Conservation (phyloP, 2,113 vertebrate species). For the Nycticebus coucang region DNA sequence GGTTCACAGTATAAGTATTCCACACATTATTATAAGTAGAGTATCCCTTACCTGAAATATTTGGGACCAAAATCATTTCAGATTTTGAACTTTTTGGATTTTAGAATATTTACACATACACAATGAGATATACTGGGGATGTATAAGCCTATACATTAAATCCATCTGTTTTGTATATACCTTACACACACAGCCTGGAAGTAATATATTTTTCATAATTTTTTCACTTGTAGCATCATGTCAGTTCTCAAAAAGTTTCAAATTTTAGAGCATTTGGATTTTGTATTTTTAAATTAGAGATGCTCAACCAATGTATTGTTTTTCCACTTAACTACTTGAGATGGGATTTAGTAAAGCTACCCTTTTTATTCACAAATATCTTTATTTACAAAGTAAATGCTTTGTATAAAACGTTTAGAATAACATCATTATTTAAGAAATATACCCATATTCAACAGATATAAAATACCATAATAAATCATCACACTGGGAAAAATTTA, state of each 20-base stretch:
- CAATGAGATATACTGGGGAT: not conserved
- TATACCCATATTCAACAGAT: not conserved
- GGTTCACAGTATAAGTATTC: not conserved
- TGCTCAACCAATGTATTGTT: not conserved
- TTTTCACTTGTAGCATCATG: not conserved
- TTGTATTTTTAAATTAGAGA: not conserved
- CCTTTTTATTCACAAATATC: slow-evolving; percentile 20
- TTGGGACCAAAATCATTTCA: not conserved
- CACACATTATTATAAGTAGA: not conserved
- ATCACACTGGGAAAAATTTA: not conserved
- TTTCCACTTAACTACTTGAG: not conserved
- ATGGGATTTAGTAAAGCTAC: not conserved
- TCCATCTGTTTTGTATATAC: not conserved
- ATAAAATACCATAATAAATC: slow-evolving; percentile 17
- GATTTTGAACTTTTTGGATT: not conserved
- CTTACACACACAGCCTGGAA: not conserved
- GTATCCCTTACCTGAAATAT: not conserved
- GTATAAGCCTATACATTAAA: not conserved
- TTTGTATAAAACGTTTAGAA: slow-evolving; percentile 37
- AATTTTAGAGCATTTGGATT: not conserved
- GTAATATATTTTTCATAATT: not conserved
- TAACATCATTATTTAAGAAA: not conserved
- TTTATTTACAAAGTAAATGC: slow-evolving; percentile 32
- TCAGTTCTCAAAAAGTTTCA: not conserved
- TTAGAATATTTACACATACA: not conserved